Evolutionary conservation across 2,888 invertebrate species (phyloP).

Genomic region (Leptothorax acervorum): DNA sequence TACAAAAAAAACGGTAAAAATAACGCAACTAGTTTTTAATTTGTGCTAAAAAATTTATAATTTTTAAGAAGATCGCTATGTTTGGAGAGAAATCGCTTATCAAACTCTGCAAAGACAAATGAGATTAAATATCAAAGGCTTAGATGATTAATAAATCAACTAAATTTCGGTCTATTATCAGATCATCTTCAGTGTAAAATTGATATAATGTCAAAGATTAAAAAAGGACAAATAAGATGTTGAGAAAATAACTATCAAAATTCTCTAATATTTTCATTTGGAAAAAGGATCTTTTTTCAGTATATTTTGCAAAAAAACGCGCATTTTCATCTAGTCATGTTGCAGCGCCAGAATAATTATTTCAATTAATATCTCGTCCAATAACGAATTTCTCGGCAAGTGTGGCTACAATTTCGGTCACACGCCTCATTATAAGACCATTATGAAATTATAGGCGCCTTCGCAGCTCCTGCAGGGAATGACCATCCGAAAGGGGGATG

Average conservation of each 20-base stretch:
- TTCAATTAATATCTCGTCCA: not conserved
- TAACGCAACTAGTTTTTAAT: not conserved
- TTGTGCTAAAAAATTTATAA: not conserved
- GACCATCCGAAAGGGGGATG: constrained; percentile 66
- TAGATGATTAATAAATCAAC: too few species aligned
- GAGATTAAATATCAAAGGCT: too few species aligned
- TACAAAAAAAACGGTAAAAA: not conserved
- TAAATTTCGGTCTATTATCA: too few species aligned
- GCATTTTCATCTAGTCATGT: not conserved
- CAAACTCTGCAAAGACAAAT: not conserved
- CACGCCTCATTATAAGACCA: constrained; percentile 33
- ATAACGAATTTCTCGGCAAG: not conserved
- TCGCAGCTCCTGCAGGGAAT: constrained; percentile 42
- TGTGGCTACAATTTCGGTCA: constrained; percentile 21
- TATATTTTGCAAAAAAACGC: not conserved
- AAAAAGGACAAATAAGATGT: not conserved
- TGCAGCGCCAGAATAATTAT: not conserved
- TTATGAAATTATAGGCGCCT: constrained; percentile 18
- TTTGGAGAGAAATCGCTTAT: not conserved
- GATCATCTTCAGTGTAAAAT: too few species aligned
- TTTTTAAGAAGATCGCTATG: not conserved
- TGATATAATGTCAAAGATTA: too few species aligned
- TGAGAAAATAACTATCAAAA: not conserved
- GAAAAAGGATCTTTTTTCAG: not conserved
- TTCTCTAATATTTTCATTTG: not conserved